phyloP scores from a whole-genome alignment of 2,113 vertebrate genomes.

The Pelmatolapia mariae region DNA sequence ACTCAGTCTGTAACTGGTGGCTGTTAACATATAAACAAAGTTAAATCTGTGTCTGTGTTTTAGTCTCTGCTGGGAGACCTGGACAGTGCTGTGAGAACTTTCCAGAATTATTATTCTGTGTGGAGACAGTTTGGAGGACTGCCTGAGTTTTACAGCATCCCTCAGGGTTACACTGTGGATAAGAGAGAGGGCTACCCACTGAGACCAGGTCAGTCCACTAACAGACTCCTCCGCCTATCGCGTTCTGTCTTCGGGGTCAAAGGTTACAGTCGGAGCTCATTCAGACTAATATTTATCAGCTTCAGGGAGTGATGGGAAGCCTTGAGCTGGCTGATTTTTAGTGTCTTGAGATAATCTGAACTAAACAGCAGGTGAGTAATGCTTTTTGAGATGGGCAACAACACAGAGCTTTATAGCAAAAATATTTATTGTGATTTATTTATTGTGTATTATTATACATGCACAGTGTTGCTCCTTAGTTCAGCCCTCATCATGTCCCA shows the following conservation, averaged over 20 bases:
- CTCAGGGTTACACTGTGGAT: conserved; percentile 94
- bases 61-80: conserved; percentile 92
- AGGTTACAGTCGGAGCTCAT: neutral
- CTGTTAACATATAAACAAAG: neutral
- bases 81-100: conserved; percentile 86
- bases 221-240: fast-evolving
- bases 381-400: neutral
- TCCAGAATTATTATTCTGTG: conserved; percentile 95
- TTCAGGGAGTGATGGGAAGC: fast-evolving
- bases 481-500: neutral
- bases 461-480: too few relatives aligned
- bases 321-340: neutral
- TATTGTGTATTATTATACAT: neutral
- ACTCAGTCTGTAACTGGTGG: fast-evolving
- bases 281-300: neutral
- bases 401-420: fast-evolving
- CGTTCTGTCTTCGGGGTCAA: fast-evolving
- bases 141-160: conserved; percentile 98
- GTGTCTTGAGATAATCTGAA: neutral
- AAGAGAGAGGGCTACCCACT: conserved; percentile 96
- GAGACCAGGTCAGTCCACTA: conserved; percentile 77
- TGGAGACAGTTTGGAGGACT: conserved; percentile 98
- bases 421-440: neutral
- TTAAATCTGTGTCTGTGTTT: neutral
- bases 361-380: neutral